Evolutionary conservation across 2,113 vertebrate genomes (phyloP), one percentile per base, ranked within the genome.

Genomic region (Coryphaenoides rupestris): DNA sequence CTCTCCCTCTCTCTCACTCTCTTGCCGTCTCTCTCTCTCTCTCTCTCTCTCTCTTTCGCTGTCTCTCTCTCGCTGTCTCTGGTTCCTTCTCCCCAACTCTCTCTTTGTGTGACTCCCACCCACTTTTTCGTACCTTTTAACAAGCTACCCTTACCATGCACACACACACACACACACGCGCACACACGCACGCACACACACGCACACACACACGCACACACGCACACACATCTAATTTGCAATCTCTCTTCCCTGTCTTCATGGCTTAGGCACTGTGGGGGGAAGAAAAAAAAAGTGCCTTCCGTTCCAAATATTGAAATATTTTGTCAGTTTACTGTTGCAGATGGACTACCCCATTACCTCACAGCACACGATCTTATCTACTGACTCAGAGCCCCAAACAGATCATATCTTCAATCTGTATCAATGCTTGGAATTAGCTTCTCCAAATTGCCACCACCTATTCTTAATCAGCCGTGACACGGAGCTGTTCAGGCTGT

Each of bases 391-490:
- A 47, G 46, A 60, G 63, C 21, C 2, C n/a, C 47, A 63, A 22
- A 19, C 0, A 15, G 19, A 54, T 62, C 28, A 64, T 55, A 74
- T 77, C 73, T 14, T 52, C 66, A 68, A 76, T 72, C 73, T 75
- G 66, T 73, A 73, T 79, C 68, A 67, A 77, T 77, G 76, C 68
- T 60, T 24, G 68, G 58, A 63, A 78, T 78, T 46, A 66, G 63
- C 70, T 66, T 61, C 65, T 73, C 66, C 64, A 77, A 85, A 81
- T 86, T 82, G 65, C 75, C 59, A 50, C 58, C 73, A 77, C 68
- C 80, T 78, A 77, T 80, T 85, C 76, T 82, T 88, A 86, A 88
- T 83, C 77, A 83, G 62, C 76, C 80, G 65, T 88, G 86, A 81
- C 81, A 81, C 72, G 69, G 82, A 75, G 76, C 83, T 77, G 86